phyloP scores from a whole-genome alignment of 2,113 vertebrate genomes.

The Alligator sinensis region DNA sequence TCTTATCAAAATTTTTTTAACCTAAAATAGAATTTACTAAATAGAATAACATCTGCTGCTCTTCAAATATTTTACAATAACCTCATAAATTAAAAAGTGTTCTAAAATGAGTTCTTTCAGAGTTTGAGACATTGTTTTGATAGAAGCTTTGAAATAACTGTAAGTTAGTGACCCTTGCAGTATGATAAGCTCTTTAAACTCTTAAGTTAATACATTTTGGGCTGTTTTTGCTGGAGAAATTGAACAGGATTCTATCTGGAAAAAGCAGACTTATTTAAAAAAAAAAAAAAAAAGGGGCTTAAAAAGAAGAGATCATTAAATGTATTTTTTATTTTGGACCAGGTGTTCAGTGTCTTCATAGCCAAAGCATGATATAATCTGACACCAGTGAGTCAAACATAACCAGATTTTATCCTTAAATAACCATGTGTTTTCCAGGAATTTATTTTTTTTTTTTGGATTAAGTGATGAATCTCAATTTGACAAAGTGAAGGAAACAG shows the following conservation, averaged over 20 bases:
- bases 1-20: not conserved
- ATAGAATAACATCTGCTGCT: not conserved
- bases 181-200: not conserved
- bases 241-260: not conserved
- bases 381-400: not conserved
- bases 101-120: not conserved
- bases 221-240: not conserved
- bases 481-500: conserved; percentile 36
- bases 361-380: not conserved
- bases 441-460: not conserved
- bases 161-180: not conserved
- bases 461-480: conserved; percentile 27
- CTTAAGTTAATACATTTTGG: not conserved
- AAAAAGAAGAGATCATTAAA: not conserved
- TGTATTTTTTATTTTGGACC: not conserved
- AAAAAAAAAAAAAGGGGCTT: not conserved
- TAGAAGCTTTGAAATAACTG: not conserved
- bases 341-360: not conserved
- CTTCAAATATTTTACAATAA: not conserved
- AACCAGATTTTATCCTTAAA: not conserved
- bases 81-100: not conserved
- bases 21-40: not conserved
- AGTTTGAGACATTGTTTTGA: not conserved
- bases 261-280: not conserved
- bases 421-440: not conserved